Evolutionary conservation across 2,797 vertebrate genomes (phyloP), one percentile per base, ranked within the genome.

Genomic region (Kryptopterus vitreolus): DNA sequence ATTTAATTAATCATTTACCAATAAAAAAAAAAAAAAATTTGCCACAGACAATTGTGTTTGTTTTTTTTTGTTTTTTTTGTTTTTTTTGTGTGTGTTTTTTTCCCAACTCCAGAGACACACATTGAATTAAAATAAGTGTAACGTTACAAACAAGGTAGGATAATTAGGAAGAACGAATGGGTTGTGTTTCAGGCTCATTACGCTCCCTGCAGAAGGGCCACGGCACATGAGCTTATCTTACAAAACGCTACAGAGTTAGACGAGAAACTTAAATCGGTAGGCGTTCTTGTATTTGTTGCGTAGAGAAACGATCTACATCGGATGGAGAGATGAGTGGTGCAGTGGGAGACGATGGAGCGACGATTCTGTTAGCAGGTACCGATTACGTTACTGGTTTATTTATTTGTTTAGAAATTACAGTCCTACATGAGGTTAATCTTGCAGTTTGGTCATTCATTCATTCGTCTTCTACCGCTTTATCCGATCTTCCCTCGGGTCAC

Each of bases 111-210:
- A 80, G 48, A 46, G 35, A 74, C 11, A 35, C 18, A 57, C 31
- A 15, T 12, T 48, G 24, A 26, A 59, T 73, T 73, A 70, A 52
- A 69, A 71, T 18, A 71, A 73, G 70, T 57, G 31, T 57, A 35
- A 73, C 15, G 12, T 75, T 75, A 75, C 72, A 74, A 43, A 58
- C 53, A 43, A 58, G 24, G n/a, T 26, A 24, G 35, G 72, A 46
- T 59, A 35, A 43, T 43, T 20, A 46, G 55, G 8, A 74, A 58
- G 58, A 43, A 59, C 33, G 18, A 74, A 59, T 38, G n/a, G 22
- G 43, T 74, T 15, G 53, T 74, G 59, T 74, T 74, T 74, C 58
- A 18, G 7, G 58, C 58, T 11, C 53, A 59, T 74, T 43, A 74
- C 26, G 20, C 48, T 72, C 53, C 31, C 50, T 74, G 38, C 3